Evolutionary conservation across 2,797 vertebrate genomes (phyloP), one percentile per base, ranked within the genome.

Genomic region (Tadarida brasiliensis): DNA sequence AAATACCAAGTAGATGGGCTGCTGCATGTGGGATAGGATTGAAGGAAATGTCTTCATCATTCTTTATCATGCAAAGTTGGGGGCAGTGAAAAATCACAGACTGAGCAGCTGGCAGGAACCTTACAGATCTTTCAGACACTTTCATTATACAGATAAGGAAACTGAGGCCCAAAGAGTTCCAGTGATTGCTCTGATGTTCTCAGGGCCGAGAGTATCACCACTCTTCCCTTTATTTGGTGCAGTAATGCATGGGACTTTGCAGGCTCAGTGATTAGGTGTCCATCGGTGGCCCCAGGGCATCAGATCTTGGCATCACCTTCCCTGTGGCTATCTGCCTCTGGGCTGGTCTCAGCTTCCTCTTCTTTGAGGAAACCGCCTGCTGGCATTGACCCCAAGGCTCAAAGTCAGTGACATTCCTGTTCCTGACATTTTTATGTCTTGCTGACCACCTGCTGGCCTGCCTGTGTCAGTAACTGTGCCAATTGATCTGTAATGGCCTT

Each of bases 321-420:
- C 33, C 19, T 63, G 35, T 26, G 59, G 51, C 35, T 67, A 2
- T 89, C 57, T 77, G 63, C 63, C 16, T 39, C 6, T 68, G 26
- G 9, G 44, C 28, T 54, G 57, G 33, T 33, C 80, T 54, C 82
- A 28, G 49, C 15, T 86, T 59, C 80, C 11, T 44, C 39, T 86
- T 14, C 17, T 96, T 73, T 63, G 47, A 80, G 85, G 35, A 80
- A 78, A 44, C 5, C 2, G 3, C 26, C 28, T 86, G 39, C 39
- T 44, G n/a, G 8, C 47, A 17, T 22, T 71, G 63, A 71, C 35
- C 3, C 67, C 51, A 70, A 51, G 17, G 30, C 28, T 87, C 74
- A 77, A 77, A 84, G 61, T 85, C 87, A 51, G 35, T 77, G 78
- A 65, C 51, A 28, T 96, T 74, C n/a, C 44, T 49, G 51, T 71